Conservation (phyloP, 30 jellyfish, hydroid and myxozoan genomes). For the Chironex yamaguchii region DNA sequence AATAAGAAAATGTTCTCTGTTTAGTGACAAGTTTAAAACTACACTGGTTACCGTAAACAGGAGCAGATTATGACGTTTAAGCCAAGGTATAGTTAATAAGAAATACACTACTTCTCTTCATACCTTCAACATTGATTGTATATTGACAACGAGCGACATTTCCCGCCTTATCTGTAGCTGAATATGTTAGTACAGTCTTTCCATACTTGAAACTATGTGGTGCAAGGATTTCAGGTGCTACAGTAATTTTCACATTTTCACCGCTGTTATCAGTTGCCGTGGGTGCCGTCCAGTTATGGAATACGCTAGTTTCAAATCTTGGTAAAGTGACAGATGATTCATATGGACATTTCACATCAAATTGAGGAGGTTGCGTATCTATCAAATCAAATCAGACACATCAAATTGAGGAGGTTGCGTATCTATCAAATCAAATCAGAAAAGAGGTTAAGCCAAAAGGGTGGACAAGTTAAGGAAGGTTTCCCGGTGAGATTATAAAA, state of each 20-base stretch:
- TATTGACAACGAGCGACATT: slow-evolving; percentile 63
- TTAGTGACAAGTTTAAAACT: no score
- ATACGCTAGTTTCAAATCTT: slow-evolving; percentile 43
- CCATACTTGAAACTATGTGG: slow-evolving; percentile 61
- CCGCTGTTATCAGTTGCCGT: slow-evolving; percentile 87
- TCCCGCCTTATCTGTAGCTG: slow-evolving; percentile 78
- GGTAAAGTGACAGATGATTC: slow-evolving; percentile 46
- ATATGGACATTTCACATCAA: slow-evolving; percentile 48
- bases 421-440: not conserved
- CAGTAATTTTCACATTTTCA: slow-evolving; percentile 39
- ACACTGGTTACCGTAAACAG: no score
- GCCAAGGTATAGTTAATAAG: no score
- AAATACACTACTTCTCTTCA: no score
- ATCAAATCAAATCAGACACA: not conserved
- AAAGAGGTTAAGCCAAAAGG: no score
- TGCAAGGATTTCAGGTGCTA: slow-evolving; percentile 40
- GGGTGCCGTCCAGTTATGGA: slow-evolving; percentile 72
- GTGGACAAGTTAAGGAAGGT: no score
- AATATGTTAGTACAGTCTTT: slow-evolving; percentile 26
- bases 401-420: slow-evolving; percentile 55
- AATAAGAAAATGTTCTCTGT: no score
- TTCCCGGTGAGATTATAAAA: no score
- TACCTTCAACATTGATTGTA: slow-evolving; percentile 39
- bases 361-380: slow-evolving; percentile 64
- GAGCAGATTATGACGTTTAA: no score